Evolutionary conservation across 2,113 vertebrate genomes (phyloP).

Genomic region (Grammomys dolichurus): DNA sequence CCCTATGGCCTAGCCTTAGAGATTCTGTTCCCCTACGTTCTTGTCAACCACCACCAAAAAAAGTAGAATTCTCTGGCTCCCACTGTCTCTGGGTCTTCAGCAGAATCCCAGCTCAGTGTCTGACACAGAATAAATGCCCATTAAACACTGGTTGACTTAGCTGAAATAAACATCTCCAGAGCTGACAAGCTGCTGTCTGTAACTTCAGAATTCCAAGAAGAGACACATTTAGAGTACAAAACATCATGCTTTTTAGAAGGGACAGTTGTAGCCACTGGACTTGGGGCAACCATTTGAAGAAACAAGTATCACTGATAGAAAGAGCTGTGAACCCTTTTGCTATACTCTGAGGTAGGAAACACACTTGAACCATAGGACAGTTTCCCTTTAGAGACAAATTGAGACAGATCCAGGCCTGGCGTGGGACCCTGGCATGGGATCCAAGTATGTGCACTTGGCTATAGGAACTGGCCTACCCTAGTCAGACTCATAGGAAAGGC

Average conservation of each 20-base stretch:
- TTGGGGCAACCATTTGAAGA: constrained; percentile 38
- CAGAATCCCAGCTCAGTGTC: background rate
- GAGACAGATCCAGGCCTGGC: background rate
- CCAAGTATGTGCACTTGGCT: background rate
- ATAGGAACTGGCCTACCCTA: constrained; percentile 39
- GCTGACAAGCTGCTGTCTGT: constrained; percentile 34
- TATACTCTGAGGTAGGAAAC: background rate
- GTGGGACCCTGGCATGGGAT: background rate
- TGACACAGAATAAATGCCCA: background rate
- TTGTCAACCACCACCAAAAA: background rate
- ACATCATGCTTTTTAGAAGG: background rate
- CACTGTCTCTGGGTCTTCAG: background rate
- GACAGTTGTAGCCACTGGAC: background rate
- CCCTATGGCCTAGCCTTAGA: background rate
- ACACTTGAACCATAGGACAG: background rate
- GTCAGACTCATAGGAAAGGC: constrained; percentile 35
- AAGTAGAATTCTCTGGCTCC: background rate
- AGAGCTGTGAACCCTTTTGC: background rate
- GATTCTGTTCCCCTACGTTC: background rate
- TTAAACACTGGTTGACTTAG: background rate
- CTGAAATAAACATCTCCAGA: constrained; percentile 24
- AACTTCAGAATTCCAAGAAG: constrained; percentile 45
- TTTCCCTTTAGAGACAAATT: background rate
- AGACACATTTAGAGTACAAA: constrained; percentile 48
- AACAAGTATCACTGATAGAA: background rate